Conservation (phyloP, 2,113 vertebrate species). For the Brachionichthys hirsutus region DNA sequence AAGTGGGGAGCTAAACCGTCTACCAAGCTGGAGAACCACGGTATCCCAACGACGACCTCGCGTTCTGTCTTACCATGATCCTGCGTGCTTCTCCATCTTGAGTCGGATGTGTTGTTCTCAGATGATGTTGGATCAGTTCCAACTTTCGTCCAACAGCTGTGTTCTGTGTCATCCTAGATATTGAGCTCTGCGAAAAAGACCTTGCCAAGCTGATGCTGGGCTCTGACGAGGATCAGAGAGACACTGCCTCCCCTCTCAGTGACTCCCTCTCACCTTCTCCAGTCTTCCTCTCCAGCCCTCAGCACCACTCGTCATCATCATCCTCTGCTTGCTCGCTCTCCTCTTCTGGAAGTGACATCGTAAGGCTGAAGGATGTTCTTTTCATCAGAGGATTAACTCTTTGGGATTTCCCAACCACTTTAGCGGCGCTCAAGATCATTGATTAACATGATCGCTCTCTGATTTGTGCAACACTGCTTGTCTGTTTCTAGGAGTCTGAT, state of each 20-base stretch:
- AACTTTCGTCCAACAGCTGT: background rate
- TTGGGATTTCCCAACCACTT: background rate
- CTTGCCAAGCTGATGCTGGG: conserved; percentile 60
- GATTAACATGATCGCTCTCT: background rate
- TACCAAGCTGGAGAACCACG: conserved; percentile 50
- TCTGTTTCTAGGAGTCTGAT: conserved; percentile 85
- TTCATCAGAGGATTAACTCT: background rate
- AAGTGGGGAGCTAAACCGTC: conserved; percentile 81
- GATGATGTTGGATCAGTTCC: background rate
- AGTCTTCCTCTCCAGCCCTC: conserved; percentile 80
- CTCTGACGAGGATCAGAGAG: conserved; percentile 77
- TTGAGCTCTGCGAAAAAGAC: conserved; percentile 74
- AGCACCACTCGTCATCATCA: conserved; percentile 82
- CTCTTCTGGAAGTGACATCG: conserved; percentile 88
- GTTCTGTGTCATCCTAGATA: conserved; percentile 38
- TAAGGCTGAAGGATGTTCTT: conserved; percentile 68
- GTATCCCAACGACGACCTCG: conserved; percentile 22
- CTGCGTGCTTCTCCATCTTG: background rate
- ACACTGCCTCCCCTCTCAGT: conserved; percentile 76
- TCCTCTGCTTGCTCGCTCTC: conserved; percentile 83
- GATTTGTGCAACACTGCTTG: background rate
- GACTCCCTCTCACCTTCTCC: conserved; percentile 79
- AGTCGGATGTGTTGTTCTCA: background rate
- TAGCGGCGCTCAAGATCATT: background rate
- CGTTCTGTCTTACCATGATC: no score